Conservation (phyloP, 2,113 vertebrate species). For the Triplophysa dalaica region DNA sequence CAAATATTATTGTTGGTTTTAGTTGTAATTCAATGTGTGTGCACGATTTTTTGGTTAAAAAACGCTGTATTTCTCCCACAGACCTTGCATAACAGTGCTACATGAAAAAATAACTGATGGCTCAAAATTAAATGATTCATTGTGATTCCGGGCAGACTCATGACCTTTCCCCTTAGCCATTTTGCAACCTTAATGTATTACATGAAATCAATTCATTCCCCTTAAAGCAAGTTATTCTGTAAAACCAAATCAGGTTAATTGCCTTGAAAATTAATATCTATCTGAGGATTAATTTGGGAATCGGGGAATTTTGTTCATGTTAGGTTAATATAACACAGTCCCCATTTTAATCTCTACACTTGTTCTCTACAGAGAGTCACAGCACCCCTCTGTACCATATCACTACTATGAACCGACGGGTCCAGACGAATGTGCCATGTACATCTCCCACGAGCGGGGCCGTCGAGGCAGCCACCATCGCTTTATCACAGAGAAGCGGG, state of each 20-base stretch:
- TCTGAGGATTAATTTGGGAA: conserved; percentile 49
- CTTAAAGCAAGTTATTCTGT: conserved; percentile 39
- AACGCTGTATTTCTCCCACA: not conserved
- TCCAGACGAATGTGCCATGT: conserved; percentile 94
- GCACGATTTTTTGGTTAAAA: too few species aligned
- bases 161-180: conserved; percentile 46
- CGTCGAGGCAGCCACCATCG: conserved; percentile 95
- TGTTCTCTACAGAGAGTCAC: conserved; percentile 78
- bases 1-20: too few species aligned
- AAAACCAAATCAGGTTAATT: conserved; percentile 54
- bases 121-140: conserved; percentile 52
- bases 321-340: not conserved
- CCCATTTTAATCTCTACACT: conserved; percentile 17
- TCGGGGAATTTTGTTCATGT: conserved; percentile 30
- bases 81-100: not conserved
- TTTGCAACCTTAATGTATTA: conserved; percentile 47
- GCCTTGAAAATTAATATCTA: conserved; percentile 39
- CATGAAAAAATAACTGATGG: conserved; percentile 34
- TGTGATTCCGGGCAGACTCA: conserved; percentile 35
- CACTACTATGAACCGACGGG: conserved; percentile 95
- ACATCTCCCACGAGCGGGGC: conserved; percentile 93
- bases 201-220: conserved; percentile 52
- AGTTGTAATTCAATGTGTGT: too few species aligned
- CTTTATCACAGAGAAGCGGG: conserved; percentile 96
- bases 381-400: conserved; percentile 89